Evolutionary conservation across 1,140 invertebrate species (phyloP), one percentile per base, ranked within the genome.

Genomic region (Pogonognathellus flavescens): DNA sequence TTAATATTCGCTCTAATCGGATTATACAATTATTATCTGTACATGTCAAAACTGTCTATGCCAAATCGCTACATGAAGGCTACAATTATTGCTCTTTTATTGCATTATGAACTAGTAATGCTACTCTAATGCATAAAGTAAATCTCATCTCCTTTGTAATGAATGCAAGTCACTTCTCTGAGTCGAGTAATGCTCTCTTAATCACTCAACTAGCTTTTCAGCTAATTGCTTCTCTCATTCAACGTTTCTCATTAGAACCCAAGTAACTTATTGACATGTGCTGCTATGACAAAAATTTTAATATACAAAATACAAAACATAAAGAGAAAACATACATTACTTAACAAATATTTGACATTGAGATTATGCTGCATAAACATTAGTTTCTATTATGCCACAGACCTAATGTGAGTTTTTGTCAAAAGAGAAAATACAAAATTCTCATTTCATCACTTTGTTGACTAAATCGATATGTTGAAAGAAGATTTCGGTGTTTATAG

Each of bases 1-100:
- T 82, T 82, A 82, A 82, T 82, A 82, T 82, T 82, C 41, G 80
- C 80, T 49, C 57, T 82, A 82, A 82, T 82, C 52, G 80, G 80
- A 82, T 82, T 82, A 82, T 55, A 52, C 52, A 52, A 82, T 82
- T 82, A 82, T 82, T 82, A n/a, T n/a, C n/a, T n/a, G n/a, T n/a
- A 82, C 50, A 53, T 82, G 80, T 82, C 80, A 82, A 25, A 52
- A 52, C 25, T 82, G 25, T 52, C 80, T 16, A 55, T 20, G 20
- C 50, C 52, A 57, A 55, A 60, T 82, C 50, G 22, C 11, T 82
- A 52, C 16, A 57, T 55, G 52, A 60, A 60, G 25, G 80, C 80
- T 57, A 57, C 57, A 18, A 82, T 57, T 52, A 82, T 25, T 52
- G 53, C 50, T 31, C 80, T 25, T 82, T 82, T 55, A 57, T 22